phyloP scores from a whole-genome alignment of 2,113 vertebrate species.

The Neolamprologus tretocephalus region DNA sequence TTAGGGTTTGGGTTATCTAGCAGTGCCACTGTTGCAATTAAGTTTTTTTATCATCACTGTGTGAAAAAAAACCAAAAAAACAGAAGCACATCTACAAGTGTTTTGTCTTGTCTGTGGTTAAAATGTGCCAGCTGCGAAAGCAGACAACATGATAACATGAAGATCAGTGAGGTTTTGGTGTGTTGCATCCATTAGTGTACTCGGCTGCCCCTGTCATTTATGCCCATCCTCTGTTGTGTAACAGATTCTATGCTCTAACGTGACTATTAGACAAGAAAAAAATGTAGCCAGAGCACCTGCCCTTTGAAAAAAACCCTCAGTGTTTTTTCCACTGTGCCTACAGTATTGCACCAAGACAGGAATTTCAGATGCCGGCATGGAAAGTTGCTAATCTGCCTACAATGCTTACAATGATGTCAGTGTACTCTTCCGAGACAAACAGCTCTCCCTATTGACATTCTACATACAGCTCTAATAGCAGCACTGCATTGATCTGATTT shows the following conservation, averaged over 20 bases:
- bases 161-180: neutral
- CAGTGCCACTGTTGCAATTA: neutral
- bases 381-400: neutral
- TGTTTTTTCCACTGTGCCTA: neutral
- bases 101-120: neutral
- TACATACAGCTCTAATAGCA: neutral
- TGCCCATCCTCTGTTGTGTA: neutral
- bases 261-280: neutral
- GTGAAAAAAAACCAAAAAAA: fast-evolving
- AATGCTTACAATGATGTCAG: neutral
- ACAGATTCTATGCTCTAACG: neutral
- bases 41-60: neutral
- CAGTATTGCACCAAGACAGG: neutral
- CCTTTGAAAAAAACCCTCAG: neutral
- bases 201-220: neutral
- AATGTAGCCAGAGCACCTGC: neutral
- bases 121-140: neutral
- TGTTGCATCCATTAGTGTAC: neutral
- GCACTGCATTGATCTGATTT: neutral
- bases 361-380: neutral
- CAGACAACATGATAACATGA: neutral
- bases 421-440: neutral
- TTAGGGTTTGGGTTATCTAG: neutral
- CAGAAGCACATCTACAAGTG: neutral
- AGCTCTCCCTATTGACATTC: neutral